Percentiles rank a stretch among this genome's conserved stretches.
Evolutionary conservation across 2,888 invertebrate species (phyloP).

Genomic region (Harpalus rufipes): DNA sequence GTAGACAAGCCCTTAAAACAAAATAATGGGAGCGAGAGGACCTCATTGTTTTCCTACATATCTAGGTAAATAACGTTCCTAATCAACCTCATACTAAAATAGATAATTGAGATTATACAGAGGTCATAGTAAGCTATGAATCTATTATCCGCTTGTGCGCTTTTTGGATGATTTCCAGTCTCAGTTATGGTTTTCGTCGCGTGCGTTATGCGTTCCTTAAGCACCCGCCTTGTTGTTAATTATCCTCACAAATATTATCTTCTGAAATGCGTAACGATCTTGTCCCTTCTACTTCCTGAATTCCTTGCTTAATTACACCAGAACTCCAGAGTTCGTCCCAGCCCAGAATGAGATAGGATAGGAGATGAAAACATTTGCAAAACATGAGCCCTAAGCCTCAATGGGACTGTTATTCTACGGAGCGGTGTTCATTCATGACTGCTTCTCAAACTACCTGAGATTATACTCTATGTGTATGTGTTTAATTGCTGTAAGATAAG

Average conservation of each 20-base stretch:
- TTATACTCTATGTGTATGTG: background rate
- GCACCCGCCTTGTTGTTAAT: conserved; percentile 49
- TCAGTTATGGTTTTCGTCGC: conserved; percentile 19
- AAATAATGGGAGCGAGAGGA: too few species aligned
- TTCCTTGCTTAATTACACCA: conserved; percentile 61
- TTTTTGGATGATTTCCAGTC: background rate
- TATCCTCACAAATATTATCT: conserved; percentile 65
- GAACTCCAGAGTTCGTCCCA: conserved; percentile 10
- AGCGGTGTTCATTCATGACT: background rate
- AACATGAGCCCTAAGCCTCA: conserved; percentile 16
- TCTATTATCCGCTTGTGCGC: background rate
- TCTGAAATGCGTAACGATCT: conserved; percentile 64
- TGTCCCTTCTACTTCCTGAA: conserved; percentile 65
- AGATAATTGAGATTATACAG: conserved; percentile 33
- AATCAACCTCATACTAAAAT: too few species aligned
- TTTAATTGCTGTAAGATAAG: too few species aligned
- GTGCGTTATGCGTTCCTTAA: conserved; percentile 41
- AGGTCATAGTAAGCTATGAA: conserved; percentile 22
- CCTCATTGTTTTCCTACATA: too few species aligned
- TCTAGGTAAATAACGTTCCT: too few species aligned
- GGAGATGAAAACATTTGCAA: conserved; percentile 42
- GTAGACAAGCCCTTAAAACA: too few species aligned
- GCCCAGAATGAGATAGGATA: background rate
- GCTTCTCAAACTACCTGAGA: background rate
- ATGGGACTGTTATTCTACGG: conserved; percentile 14